phyloP scores from a whole-genome alignment of 2,113 vertebrate species.

The Coracopsis vasa region DNA sequence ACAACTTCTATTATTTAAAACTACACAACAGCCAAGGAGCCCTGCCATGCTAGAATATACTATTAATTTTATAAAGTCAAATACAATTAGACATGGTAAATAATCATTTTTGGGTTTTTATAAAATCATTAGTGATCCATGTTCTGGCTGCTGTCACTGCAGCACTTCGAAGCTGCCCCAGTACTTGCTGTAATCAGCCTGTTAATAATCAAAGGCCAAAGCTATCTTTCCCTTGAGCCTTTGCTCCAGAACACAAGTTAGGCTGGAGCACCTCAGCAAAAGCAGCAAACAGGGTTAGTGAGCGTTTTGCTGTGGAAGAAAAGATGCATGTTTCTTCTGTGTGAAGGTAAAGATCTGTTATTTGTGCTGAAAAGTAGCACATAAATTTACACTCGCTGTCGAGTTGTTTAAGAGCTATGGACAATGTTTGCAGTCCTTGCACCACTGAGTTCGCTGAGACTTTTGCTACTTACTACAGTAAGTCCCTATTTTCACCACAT shows the following conservation, averaged over 20 bases:
- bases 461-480: neutral
- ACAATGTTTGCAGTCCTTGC: neutral
- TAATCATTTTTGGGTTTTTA: neutral
- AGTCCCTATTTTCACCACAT: neutral
- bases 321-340: accelerated
- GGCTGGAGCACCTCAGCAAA: neutral
- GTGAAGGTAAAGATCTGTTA: neutral
- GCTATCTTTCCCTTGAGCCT: accelerated
- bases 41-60: neutral
- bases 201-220: neutral
- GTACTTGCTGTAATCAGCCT: neutral
- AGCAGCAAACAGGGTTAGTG: accelerated
- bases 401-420: neutral
- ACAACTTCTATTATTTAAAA: neutral
- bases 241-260: accelerated
- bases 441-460: neutral
- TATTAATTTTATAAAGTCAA: neutral
- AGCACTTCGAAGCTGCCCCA: neutral
- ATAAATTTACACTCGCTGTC: neutral
- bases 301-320: neutral
- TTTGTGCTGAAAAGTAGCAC: neutral
- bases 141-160: neutral
- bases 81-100: accelerated
- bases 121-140: neutral
- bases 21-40: neutral